Conservation (phyloP, 2,113 vertebrate genomes). For the Cyanistes caeruleus region DNA sequence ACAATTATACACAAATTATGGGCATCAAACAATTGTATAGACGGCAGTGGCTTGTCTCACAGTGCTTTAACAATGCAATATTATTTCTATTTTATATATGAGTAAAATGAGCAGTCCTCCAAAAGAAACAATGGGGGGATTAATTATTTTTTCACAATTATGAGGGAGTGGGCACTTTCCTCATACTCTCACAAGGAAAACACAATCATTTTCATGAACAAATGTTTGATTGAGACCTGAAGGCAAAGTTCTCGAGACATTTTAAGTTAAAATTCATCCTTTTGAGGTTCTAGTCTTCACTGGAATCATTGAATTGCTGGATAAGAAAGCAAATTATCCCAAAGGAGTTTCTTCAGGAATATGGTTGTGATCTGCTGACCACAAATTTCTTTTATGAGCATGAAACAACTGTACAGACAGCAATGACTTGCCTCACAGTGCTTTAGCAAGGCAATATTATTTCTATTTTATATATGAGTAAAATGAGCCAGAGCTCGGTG, state of each 20-base stretch:
- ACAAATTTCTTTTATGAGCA: neutral
- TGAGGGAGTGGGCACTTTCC: neutral
- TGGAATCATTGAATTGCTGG: neutral
- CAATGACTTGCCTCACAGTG: neutral
- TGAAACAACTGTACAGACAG: neutral
- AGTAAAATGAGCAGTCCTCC: neutral
- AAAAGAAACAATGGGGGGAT: conserved; percentile 17
- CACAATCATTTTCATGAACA: neutral
- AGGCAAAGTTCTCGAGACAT: neutral
- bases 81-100: neutral
- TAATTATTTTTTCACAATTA: neutral
- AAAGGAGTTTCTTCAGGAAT: neutral
- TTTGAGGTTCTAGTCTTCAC: neutral
- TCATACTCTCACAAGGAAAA: neutral
- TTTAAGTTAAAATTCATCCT: neutral
- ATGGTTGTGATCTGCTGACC: neutral
- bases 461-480: neutral
- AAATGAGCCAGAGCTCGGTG: neutral
- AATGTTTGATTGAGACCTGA: neutral
- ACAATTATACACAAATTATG: neutral
- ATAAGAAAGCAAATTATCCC: neutral
- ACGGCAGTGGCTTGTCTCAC: neutral
- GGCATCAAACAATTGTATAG: neutral
- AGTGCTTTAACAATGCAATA: neutral
- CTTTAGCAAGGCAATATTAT: neutral